These are phyloP conservation scores for Podarcis lilfordi DNA, from an alignment of 2,797 vertebrate genomes.

Conservation along the genomic window DNA sequence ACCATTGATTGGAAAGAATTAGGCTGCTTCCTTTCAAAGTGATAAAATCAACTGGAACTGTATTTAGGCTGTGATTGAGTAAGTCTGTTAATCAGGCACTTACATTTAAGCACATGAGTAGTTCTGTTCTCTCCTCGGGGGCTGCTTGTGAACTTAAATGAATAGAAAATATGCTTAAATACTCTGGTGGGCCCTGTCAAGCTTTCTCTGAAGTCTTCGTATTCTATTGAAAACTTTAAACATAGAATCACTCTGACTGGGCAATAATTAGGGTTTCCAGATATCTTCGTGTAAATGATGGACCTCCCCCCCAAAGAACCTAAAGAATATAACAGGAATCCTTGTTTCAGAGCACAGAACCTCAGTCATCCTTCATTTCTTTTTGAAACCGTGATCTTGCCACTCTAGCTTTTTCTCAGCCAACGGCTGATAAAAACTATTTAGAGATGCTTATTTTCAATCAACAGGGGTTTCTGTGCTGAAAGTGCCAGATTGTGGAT, in stretches of 20 bases:
- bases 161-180: not conserved
- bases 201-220: not conserved
- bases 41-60: constrained; percentile 21
- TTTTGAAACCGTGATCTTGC: not conserved
- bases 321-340: not conserved
- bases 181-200: not conserved
- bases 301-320: not conserved
- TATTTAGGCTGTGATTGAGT: not conserved
- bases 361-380: not conserved
- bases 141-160: accelerated
- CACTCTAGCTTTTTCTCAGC: not conserved
- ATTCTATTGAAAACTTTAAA: not conserved
- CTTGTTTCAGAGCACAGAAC: not conserved
- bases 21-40: constrained; percentile 11
- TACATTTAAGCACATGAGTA: accelerated
- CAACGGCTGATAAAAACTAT: not conserved
- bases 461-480: not conserved
- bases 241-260: not conserved
- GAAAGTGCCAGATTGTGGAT: not conserved
- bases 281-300: not conserved
- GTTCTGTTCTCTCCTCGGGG: accelerated
- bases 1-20: constrained; percentile 54
- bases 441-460: not conserved
- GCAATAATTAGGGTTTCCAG: not conserved
- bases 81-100: constrained; percentile 21